phyloP scores from a whole-genome alignment of 2,797 vertebrate species.

The Scolopax bukidnonensis region DNA sequence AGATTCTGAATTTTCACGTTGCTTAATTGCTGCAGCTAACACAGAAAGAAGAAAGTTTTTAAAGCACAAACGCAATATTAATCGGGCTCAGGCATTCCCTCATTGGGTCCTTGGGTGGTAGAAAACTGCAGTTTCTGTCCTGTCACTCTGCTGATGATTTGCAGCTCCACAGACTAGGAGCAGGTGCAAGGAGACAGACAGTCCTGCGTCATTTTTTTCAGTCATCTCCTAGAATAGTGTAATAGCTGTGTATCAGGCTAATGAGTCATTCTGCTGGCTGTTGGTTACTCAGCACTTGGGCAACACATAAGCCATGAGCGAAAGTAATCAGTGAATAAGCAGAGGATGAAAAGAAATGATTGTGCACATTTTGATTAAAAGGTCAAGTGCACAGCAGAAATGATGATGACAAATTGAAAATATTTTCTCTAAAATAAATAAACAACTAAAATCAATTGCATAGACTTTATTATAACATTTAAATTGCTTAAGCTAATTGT shows the following conservation, averaged over 20 bases:
- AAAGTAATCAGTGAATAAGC: slow-evolving; percentile 10
- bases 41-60: neutral
- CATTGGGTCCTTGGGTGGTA: neutral
- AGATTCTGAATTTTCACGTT: neutral
- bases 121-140: neutral
- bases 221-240: neutral
- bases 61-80: neutral
- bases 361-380: slow-evolving; percentile 18
- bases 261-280: neutral
- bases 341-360: neutral
- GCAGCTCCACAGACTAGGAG: neutral
- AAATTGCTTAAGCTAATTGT: slow-evolving; percentile 48
- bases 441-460: neutral
- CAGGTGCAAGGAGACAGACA: neutral
- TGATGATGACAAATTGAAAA: slow-evolving; percentile 27
- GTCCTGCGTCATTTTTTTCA: neutral
- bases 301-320: neutral
- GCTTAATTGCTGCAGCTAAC: neutral
- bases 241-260: neutral
- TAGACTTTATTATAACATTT: slow-evolving; percentile 16
- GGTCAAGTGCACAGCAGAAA: slow-evolving; percentile 47
- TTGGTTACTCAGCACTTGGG: neutral
- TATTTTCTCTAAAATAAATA: slow-evolving; percentile 52
- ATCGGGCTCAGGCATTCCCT: neutral
- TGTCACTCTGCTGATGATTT: neutral